Conservation (phyloP, 2,888 invertebrate species). For the Serrognathus titanus region DNA sequence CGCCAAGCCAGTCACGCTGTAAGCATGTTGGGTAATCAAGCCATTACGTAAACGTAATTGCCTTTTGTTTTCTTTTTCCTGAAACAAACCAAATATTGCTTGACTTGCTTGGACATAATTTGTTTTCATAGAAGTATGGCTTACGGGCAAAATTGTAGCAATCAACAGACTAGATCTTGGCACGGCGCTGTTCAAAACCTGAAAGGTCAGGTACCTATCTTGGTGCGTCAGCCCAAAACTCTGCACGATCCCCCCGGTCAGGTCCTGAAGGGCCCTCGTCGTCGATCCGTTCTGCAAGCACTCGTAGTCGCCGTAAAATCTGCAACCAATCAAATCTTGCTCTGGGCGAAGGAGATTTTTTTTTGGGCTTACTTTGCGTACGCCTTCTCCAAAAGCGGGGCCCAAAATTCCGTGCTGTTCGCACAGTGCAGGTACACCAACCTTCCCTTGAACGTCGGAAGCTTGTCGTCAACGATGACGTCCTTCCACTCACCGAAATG, state of each 20-base stretch:
- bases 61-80: slow-evolving; percentile 57
- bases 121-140: too few species aligned
- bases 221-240: slow-evolving; percentile 64
- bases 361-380: slow-evolving; percentile 66
- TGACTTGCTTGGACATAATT: neutral
- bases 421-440: slow-evolving; percentile 61
- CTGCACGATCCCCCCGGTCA: slow-evolving; percentile 74
- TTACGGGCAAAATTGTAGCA: slow-evolving; percentile 61
- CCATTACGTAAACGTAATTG: slow-evolving; percentile 60
- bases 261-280: slow-evolving; percentile 67
- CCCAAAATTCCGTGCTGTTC: slow-evolving; percentile 70
- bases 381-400: slow-evolving; percentile 74
- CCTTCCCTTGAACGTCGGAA: slow-evolving; percentile 66
- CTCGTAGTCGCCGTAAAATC: slow-evolving; percentile 69
- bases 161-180: slow-evolving; percentile 68
- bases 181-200: slow-evolving; percentile 64
- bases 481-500: slow-evolving; percentile 77
- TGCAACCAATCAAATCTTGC: slow-evolving; percentile 28
- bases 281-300: slow-evolving; percentile 60
- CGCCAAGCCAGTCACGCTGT: slow-evolving; percentile 69
- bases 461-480: slow-evolving; percentile 69
- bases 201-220: slow-evolving; percentile 64
- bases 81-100: too few species aligned
- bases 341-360: neutral
- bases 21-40: slow-evolving; percentile 64